Percentiles rank a stretch among this genome's conserved stretches.
Conservation (phyloP, 1,140 invertebrate species). For the Heterodera schachtii region DNA sequence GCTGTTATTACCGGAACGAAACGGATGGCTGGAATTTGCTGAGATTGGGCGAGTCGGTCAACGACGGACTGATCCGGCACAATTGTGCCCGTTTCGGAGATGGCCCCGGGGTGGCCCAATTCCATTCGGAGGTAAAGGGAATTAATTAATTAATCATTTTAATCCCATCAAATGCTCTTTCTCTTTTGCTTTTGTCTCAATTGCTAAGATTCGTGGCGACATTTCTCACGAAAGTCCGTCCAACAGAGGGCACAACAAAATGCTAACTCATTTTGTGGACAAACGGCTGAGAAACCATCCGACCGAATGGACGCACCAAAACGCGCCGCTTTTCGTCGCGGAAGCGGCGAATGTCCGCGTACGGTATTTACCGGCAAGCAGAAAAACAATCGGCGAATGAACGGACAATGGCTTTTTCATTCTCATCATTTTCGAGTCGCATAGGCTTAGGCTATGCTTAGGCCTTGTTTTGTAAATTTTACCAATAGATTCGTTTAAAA, state of each 20-base stretch:
- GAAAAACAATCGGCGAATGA: neutral
- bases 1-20: slow-evolving; percentile 64
- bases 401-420: too few relatives aligned
- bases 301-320: slow-evolving; percentile 54
- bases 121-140: slow-evolving; percentile 56
- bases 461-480: too few relatives aligned
- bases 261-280: slow-evolving; percentile 54
- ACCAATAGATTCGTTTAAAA: too few relatives aligned
- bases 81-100: slow-evolving; percentile 62
- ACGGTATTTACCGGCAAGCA: slow-evolving; percentile 47
- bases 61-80: slow-evolving; percentile 61
- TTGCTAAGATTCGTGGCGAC: slow-evolving; percentile 54
- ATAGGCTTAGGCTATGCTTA: too few relatives aligned
- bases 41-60: slow-evolving; percentile 49
- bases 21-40: slow-evolving; percentile 58
- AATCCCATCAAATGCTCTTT: neutral
- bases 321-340: slow-evolving; percentile 47
- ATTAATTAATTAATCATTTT: slow-evolving; percentile 19
- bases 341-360: slow-evolving; percentile 26
- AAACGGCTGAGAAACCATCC: slow-evolving; percentile 55
- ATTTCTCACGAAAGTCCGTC: slow-evolving; percentile 57
- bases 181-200: neutral
- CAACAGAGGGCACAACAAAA: slow-evolving; percentile 63
- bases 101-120: slow-evolving; percentile 61
- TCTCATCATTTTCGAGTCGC: too few relatives aligned